Conservation (phyloP, 2,888 invertebrate species). For the Drosophila paramelanica region DNA sequence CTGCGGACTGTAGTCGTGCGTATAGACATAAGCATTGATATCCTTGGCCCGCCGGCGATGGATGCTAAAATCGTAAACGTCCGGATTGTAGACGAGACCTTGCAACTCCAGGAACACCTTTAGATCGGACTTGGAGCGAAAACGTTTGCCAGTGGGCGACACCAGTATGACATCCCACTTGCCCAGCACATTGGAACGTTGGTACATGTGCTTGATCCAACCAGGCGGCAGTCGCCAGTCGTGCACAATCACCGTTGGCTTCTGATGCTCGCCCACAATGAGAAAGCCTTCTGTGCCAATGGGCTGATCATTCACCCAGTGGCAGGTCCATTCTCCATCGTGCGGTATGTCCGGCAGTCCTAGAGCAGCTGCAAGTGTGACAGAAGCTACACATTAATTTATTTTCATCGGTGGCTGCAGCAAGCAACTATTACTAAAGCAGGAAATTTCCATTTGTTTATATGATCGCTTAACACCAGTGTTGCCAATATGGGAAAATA, state of each 20-base stretch:
- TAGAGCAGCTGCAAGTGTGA: conserved; percentile 80
- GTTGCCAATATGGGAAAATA: conserved; percentile 3
- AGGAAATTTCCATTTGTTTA: conserved; percentile 8
- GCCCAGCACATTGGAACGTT: conserved; percentile 89
- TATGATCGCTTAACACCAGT: conserved; percentile 13
- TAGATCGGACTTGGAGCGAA: conserved; percentile 87
- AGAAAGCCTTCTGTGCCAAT: conserved; percentile 86
- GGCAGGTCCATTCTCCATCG: conserved; percentile 88
- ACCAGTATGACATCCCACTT: conserved; percentile 93
- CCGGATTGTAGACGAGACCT: conserved; percentile 85
- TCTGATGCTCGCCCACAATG: conserved; percentile 85
- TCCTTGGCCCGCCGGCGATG: conserved; percentile 86
- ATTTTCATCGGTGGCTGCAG: neutral
- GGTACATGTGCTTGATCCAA: conserved; percentile 92
- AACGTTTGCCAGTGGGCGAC: conserved; percentile 87
- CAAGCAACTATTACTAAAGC: conserved; percentile 4
- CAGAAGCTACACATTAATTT: neutral
- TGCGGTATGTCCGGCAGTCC: conserved; percentile 83
- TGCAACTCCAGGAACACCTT: conserved; percentile 85
- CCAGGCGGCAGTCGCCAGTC: conserved; percentile 90
- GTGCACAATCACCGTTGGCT: conserved; percentile 87
- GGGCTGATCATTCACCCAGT: conserved; percentile 90
- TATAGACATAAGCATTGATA: conserved; percentile 84
- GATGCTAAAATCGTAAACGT: conserved; percentile 87
- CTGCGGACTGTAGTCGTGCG: conserved; percentile 83